Conservation (phyloP, 1,140 invertebrate genomes). For the Paraescarpia echinospica region DNA sequence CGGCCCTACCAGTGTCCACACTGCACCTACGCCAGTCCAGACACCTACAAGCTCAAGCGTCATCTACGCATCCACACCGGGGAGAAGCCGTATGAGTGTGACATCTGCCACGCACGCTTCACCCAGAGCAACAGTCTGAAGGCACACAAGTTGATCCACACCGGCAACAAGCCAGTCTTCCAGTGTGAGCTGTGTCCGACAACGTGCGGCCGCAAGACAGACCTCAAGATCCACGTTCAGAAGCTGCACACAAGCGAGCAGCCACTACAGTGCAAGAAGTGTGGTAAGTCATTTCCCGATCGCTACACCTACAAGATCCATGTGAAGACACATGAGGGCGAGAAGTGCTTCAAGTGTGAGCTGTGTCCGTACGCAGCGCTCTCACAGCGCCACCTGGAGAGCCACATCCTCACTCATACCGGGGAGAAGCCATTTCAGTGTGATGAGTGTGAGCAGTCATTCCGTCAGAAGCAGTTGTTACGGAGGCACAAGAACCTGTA, state of each 20-base stretch:
- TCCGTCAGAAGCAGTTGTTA: constrained; percentile 87
- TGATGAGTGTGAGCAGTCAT: constrained; percentile 63
- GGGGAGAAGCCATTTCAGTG: constrained; percentile 60
- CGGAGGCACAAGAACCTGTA: constrained; percentile 90
- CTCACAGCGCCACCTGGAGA: constrained; percentile 88
- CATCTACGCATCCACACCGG: constrained; percentile 94
- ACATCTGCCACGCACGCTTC: constrained; percentile 79
- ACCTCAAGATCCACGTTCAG: constrained; percentile 93
- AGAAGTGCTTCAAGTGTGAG: constrained; percentile 96
- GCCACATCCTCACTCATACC: constrained; percentile 93
- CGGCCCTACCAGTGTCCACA: constrained; percentile 74
- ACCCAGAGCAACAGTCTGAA: constrained; percentile 87
- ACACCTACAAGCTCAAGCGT: constrained; percentile 92
- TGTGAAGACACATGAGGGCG: constrained; percentile 89
- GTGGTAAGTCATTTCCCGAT: constrained; percentile 90
- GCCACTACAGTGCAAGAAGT: constrained; percentile 88
- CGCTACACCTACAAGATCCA: constrained; percentile 61
- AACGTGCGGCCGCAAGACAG: constrained; percentile 94
- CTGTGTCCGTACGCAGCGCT: constrained; percentile 92
- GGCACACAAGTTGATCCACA: constrained; percentile 90
- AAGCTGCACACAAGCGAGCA: constrained; percentile 93
- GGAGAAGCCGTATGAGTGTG: constrained; percentile 89
- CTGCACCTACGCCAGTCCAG: constrained; percentile 96
- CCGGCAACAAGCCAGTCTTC: constrained; percentile 92
- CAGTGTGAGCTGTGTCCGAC: constrained; percentile 94